Percentiles rank a stretch among this genome's conserved stretches.
Evolutionary conservation across 2,113 vertebrate genomes (phyloP).

Genomic region (Pandion haliaetus): DNA sequence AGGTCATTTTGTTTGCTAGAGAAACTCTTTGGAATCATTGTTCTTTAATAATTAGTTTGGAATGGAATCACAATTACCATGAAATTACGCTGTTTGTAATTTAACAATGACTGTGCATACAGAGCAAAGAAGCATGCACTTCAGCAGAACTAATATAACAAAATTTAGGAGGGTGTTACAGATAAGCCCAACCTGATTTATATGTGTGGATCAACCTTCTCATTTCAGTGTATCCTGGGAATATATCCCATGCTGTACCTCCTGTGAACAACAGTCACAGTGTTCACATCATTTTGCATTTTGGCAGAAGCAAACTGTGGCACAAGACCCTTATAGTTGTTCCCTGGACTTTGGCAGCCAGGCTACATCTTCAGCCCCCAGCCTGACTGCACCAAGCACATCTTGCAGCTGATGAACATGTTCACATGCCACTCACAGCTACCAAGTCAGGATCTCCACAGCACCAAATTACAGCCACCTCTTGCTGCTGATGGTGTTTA

Average conservation of each 20-base stretch:
- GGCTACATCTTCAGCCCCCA: not conserved
- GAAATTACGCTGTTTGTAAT: not conserved
- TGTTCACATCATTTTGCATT: not conserved
- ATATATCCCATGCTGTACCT: not conserved
- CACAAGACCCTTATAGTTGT: not conserved
- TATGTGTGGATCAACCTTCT: not conserved
- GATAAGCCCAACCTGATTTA: not conserved
- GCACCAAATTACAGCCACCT: not conserved
- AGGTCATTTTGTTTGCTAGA: not conserved
- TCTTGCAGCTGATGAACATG: not conserved
- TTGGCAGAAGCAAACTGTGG: not conserved
- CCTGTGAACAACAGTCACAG: not conserved
- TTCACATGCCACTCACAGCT: accelerated
- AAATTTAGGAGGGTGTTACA: not conserved
- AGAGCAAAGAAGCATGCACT: not conserved
- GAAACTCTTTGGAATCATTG: not conserved
- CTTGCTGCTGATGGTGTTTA: not conserved
- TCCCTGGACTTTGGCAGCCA: not conserved
- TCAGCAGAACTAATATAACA: not conserved
- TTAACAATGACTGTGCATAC: accelerated
- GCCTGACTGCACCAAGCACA: not conserved
- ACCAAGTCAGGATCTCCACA: not conserved
- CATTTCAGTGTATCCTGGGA: not conserved
- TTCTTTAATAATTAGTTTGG: not conserved
- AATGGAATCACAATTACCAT: not conserved